Conservation (phyloP, 2,113 vertebrate genomes). For the Cyprinodon tularosa region DNA sequence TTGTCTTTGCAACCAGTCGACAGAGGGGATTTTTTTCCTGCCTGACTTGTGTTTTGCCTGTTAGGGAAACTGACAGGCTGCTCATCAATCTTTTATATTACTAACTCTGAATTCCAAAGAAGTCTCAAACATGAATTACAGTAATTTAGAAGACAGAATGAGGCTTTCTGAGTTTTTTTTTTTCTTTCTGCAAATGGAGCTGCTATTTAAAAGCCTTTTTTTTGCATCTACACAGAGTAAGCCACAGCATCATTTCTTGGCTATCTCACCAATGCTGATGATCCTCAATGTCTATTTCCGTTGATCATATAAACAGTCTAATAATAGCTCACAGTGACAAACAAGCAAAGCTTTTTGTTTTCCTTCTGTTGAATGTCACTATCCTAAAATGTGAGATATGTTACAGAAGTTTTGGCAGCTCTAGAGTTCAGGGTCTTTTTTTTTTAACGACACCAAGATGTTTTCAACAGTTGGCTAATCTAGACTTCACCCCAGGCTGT, state of each 20-base stretch:
- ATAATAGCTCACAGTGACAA: conserved; percentile 22
- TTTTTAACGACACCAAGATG: too few species aligned
- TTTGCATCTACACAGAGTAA: background rate
- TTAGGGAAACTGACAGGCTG: conserved; percentile 13
- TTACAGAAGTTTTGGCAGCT: too few species aligned
- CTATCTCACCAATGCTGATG: conserved; percentile 8
- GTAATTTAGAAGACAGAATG: conserved; percentile 27
- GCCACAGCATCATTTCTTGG: conserved; percentile 15
- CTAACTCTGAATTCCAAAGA: background rate
- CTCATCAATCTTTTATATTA: conserved; percentile 3
- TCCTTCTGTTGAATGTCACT: background rate
- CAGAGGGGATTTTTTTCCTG: conserved; percentile 6
- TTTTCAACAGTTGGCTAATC: too few species aligned
- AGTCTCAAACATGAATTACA: conserved; percentile 21
- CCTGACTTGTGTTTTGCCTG: conserved; percentile 10
- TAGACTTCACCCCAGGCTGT: too few species aligned
- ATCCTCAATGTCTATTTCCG: conserved; percentile 18
- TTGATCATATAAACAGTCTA: conserved; percentile 38
- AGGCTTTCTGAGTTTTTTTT: conserved; percentile 10
- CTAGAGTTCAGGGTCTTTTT: too few species aligned
- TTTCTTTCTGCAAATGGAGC: background rate
- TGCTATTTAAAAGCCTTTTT: conserved; percentile 2
- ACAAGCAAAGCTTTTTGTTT: background rate
- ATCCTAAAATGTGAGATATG: too few species aligned
- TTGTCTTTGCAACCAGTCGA: conserved; percentile 1